These are phyloP conservation scores for Dromiciops gliroides DNA, from an alignment of 2,113 vertebrate genomes.

Conservation along the genomic window DNA sequence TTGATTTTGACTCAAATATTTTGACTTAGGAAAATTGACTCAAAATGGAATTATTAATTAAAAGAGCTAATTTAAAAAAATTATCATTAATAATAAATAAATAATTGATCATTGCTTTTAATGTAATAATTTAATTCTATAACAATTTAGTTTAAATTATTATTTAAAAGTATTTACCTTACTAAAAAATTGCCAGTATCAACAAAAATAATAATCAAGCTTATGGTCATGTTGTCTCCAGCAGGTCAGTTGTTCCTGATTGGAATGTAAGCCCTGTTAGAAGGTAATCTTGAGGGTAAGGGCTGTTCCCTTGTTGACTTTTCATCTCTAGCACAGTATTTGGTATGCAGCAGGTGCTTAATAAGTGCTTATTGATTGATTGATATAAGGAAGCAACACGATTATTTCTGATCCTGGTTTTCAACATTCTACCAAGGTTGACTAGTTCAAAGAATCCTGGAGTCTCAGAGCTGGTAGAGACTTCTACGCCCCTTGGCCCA, in stretches of 20 bases:
- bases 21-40: neutral
- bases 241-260: neutral
- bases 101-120: too few species aligned
- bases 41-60: neutral
- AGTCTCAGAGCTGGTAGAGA: too few species aligned
- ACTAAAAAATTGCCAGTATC: neutral
- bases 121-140: too few species aligned
- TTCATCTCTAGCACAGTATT: neutral
- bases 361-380: neutral
- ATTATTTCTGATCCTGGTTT: neutral
- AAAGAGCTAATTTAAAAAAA: neutral
- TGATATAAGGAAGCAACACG: neutral
- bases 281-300: neutral
- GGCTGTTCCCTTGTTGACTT: neutral
- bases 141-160: too few species aligned
- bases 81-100: neutral
- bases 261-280: too few species aligned
- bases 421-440: neutral
- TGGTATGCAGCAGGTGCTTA: neutral
- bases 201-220: neutral
- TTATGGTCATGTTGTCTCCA: neutral
- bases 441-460: too few species aligned
- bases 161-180: neutral
- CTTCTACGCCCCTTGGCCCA: too few species aligned
- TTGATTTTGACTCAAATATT: neutral